Percentiles rank a stretch among this genome's conserved stretches.
phyloP scores from a whole-genome alignment of 2,797 vertebrate species.

The Crocodylus rhombifer region DNA sequence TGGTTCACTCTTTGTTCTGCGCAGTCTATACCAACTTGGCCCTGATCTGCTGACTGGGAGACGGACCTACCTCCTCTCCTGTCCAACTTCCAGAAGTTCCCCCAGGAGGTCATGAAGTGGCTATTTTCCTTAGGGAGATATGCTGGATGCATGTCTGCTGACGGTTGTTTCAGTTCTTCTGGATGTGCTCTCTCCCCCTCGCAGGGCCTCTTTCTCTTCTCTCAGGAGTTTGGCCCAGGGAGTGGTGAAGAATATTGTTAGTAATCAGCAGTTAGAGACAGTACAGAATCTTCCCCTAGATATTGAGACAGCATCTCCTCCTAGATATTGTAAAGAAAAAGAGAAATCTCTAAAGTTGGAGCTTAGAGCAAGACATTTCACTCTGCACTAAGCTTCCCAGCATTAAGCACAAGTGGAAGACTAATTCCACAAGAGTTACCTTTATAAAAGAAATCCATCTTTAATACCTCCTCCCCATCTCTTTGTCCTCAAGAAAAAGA shows the following conservation, averaged over 20 bases:
- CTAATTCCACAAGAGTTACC: too few relatives aligned
- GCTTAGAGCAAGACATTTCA: too few relatives aligned
- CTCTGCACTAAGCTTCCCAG: too few relatives aligned
- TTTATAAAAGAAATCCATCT: too few relatives aligned
- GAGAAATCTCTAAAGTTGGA: too few relatives aligned
- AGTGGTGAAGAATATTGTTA: slow-evolving; percentile 4
- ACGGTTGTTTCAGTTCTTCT: not conserved
- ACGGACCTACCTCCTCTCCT: not conserved
- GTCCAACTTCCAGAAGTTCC: not conserved
- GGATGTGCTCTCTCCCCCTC: not conserved
- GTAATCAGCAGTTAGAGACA: slow-evolving; percentile 7
- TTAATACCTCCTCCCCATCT: too few relatives aligned
- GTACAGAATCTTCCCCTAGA: slow-evolving; percentile 30
- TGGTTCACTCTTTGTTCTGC: not conserved
- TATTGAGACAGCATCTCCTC: not conserved
- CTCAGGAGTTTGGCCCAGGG: not conserved
- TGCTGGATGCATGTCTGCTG: not conserved
- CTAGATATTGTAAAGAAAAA: not conserved
- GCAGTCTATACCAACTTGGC: not conserved
- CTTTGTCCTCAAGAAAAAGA: too few relatives aligned
- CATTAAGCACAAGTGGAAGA: too few relatives aligned
- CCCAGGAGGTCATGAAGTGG: not conserved
- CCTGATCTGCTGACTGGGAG: not conserved
- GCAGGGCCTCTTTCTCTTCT: not conserved
- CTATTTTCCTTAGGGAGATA: not conserved